These are phyloP conservation scores for Ophioderma brevispina DNA, from an alignment of 35 echinoderm and acorn worm species.

Conservation along the genomic window DNA sequence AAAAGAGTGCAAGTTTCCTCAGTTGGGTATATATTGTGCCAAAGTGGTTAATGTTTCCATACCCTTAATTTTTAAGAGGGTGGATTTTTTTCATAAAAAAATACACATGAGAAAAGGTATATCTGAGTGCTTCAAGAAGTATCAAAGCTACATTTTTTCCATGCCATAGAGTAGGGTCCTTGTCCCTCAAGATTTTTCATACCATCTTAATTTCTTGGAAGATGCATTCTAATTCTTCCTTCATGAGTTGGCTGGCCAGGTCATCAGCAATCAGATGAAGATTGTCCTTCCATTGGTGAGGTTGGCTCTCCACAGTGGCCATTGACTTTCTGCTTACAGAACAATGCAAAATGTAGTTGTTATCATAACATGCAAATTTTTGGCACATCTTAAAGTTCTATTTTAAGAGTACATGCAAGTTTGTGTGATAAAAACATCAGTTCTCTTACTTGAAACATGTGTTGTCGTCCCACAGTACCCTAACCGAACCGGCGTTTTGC, in stretches of 20 bases:
- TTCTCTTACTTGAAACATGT: background rate
- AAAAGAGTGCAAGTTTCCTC: too few species aligned
- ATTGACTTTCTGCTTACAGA: background rate
- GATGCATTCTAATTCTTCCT: background rate
- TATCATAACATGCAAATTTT: background rate
- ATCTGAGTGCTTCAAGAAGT: background rate
- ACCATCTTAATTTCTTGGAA: background rate
- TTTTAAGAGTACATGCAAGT: background rate
- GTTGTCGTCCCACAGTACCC: background rate
- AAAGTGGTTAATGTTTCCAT: too few species aligned
- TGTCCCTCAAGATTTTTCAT: background rate
- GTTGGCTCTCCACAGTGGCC: background rate
- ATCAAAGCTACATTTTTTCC: background rate
- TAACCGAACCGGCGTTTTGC: background rate
- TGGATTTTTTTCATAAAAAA: background rate
- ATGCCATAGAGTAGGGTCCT: background rate
- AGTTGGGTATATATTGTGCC: too few species aligned
- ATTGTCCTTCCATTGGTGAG: background rate
- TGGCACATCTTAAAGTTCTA: background rate
- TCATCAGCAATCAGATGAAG: background rate
- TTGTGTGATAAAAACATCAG: background rate
- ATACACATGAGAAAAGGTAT: background rate
- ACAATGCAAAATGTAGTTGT: background rate
- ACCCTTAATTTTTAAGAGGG: background rate
- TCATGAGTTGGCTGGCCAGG: background rate